phyloP scores from a whole-genome alignment of 2,113 vertebrate genomes.

The Dermatemys mawii region DNA sequence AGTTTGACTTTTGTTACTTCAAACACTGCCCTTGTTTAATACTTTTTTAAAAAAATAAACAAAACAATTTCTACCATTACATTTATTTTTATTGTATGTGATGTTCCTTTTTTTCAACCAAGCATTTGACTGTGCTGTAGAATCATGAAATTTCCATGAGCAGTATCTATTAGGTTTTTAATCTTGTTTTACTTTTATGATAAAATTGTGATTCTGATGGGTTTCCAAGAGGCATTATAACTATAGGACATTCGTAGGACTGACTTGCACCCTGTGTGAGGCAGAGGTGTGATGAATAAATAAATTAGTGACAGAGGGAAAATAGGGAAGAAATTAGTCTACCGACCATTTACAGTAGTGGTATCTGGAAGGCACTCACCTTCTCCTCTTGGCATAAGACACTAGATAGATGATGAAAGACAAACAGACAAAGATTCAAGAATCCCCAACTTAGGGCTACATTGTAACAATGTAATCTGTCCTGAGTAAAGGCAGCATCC shows the following conservation, averaged over 20 bases:
- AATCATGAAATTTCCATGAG: neutral
- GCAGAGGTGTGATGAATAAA: neutral
- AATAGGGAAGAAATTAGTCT: neutral
- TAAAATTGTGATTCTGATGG: neutral
- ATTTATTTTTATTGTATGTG: neutral
- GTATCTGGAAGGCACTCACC: neutral
- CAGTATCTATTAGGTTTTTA: neutral
- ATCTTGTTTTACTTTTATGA: neutral
- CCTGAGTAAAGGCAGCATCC: neutral
- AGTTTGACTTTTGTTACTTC: neutral
- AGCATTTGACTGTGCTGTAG: neutral
- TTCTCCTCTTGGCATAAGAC: neutral
- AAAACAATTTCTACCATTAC: neutral
- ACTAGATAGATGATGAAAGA: neutral
- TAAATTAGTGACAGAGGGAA: neutral
- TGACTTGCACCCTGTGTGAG: neutral
- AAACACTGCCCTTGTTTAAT: neutral
- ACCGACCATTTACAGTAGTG: neutral
- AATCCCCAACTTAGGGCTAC: neutral
- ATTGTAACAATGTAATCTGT: neutral
- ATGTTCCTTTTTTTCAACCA: neutral
- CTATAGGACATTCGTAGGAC: neutral
- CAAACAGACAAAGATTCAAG: neutral
- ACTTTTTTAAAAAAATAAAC: neutral
- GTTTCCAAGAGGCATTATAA: neutral